Evolutionary conservation across 2,888 invertebrate species (phyloP).

Genomic region (Philopedon plagiatum): DNA sequence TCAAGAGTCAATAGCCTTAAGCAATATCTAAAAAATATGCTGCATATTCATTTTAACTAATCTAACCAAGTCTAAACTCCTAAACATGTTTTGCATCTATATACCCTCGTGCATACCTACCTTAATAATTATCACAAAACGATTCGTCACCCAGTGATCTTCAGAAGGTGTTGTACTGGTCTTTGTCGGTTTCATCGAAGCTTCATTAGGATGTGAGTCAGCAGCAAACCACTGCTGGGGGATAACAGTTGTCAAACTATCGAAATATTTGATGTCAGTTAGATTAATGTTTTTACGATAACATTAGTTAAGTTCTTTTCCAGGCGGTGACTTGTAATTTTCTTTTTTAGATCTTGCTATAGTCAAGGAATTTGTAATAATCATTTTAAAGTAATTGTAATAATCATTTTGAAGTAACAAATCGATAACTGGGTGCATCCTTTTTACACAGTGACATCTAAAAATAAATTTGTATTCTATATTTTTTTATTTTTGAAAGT

Average conservation of each 20-base stretch:
- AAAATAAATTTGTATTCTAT: background rate
- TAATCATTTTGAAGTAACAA: background rate
- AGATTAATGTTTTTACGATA: conserved; percentile 66
- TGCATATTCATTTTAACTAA: too few species aligned
- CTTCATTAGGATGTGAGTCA: conserved; percentile 58
- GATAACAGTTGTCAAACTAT: conserved; percentile 56
- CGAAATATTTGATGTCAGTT: conserved; percentile 65
- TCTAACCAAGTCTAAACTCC: too few species aligned
- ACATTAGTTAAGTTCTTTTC: conserved; percentile 8
- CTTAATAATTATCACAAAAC: conserved; percentile 18
- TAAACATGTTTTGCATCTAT: background rate
- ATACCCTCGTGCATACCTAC: background rate
- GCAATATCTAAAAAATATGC: too few species aligned
- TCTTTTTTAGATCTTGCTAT: background rate
- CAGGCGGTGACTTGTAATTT: conserved; percentile 4
- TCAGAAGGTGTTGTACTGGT: conserved; percentile 48
- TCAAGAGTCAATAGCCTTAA: too few species aligned
- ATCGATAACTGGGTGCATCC: background rate
- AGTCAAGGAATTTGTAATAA: conserved; percentile 1
- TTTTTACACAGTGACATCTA: background rate
- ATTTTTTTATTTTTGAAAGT: too few species aligned
- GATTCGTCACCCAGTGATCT: conserved; percentile 30
- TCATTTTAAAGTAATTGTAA: background rate
- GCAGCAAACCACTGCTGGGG: conserved; percentile 54
- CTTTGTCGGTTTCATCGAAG: conserved; percentile 53